Base-by-base conservation (phyloP, 2,797 vertebrate species). In the Delichon dasypus region DNA sequence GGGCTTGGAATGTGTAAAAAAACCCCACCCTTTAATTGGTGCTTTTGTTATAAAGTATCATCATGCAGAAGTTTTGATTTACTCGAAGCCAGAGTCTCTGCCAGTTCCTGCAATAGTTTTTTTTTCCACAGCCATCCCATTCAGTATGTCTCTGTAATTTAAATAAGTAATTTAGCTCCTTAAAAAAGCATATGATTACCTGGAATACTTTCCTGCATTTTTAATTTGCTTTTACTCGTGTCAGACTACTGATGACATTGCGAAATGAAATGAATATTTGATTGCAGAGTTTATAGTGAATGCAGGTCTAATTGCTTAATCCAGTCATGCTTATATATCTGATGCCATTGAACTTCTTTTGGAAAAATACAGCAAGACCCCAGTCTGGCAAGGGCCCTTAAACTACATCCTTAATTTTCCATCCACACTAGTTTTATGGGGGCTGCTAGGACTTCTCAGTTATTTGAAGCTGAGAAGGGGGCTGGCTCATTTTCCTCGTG, bases 181-280 rank as follows among this genome's bases (percentile, higher is more conserved):
- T 86, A 51, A 62, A 79, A 88, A 44, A 44, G 40, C 53, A 8
- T 54, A 16, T 48, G 51, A 88, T 96, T 88, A 88, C 87, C 76
- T 92, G 94, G 61, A 94, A 88, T 80, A 36, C 66, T 68, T 91
- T 26, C n/a, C 19, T 93, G 76, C 73, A 79, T 88, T 91, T 94
- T 92, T 91, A 88, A 90, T 91, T 93, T 86, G 76, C 64, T 73
- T 84, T 66, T 86, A 55, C 76, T 93, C 34, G 1, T 94, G 60
- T 92, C 48, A 92, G 87, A 66, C 92, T 94, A 60, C 54, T 90
- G 91, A 88, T 91, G 54, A 57, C 65, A 83, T 42, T 68, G 83
- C 44, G 93, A 79, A 95, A 90, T 92, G 32, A 92, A 92, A 90
- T 84, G 76, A 91, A 79, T 81, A 88, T 85, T 70, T 90, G 79